Evolutionary conservation across 2,888 invertebrate genomes (phyloP).

Genomic region (Troglohyphantes excavatus): DNA sequence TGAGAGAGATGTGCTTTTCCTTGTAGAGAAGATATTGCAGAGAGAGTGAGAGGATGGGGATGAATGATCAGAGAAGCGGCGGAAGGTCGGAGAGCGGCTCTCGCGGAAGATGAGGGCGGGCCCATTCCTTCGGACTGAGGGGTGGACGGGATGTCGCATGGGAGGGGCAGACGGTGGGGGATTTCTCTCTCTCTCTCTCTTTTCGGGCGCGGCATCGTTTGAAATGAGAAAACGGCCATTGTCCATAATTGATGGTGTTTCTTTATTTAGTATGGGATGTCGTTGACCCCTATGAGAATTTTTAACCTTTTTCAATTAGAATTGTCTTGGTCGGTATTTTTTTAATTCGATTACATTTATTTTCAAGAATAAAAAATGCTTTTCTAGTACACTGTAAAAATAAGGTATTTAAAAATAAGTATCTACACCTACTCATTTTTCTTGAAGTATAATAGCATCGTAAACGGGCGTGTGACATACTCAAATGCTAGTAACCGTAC

Average conservation of each 20-base stretch:
- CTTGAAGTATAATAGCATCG: no score
- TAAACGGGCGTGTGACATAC: no score
- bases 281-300: no score
- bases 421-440: no score
- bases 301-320: no score
- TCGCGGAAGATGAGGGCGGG: constrained; percentile 62
- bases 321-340: no score
- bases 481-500: no score
- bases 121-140: constrained; percentile 38
- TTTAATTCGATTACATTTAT: no score
- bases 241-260: neutral
- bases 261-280: neutral
- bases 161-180: constrained; percentile 46
- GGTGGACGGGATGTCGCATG: constrained; percentile 58
- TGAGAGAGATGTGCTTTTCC: no score
- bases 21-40: neutral
- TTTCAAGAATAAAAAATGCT: no score
- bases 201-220: constrained; percentile 18
- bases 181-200: neutral
- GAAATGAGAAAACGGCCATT: neutral
- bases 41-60: constrained; percentile 65
- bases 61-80: constrained; percentile 34
- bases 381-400: no score
- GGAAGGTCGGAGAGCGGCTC: constrained; percentile 63
- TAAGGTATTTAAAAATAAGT: no score